Percentiles rank a stretch among this genome's conserved stretches.
phyloP scores from a whole-genome alignment of 2,797 vertebrate species.

The Mus minutoides region DNA sequence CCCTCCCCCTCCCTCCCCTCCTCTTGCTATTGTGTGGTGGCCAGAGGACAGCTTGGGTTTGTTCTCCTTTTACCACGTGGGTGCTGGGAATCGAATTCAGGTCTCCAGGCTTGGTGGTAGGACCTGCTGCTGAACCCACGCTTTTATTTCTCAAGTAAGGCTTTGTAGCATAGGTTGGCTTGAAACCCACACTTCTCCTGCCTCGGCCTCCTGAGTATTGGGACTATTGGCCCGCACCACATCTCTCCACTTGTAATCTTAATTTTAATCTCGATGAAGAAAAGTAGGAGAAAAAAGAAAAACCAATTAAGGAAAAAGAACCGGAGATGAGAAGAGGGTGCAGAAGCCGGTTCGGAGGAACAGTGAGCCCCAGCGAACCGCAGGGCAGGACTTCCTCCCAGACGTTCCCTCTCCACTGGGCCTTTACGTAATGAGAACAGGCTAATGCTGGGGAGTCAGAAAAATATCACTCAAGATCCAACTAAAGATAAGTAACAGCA shows the following conservation, averaged over 20 bases:
- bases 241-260: not conserved
- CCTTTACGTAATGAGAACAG: constrained; percentile 65
- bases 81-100: not conserved
- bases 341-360: not conserved
- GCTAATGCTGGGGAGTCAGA: constrained; percentile 75
- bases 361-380: not conserved
- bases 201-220: not conserved
- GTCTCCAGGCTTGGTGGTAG: not conserved
- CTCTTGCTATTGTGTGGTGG: not conserved
- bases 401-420: not conserved
- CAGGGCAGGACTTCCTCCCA: not conserved
- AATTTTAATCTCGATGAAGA: not conserved
- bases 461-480: constrained; percentile 78
- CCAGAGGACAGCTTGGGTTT: not conserved
- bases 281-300: not conserved
- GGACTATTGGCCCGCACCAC: not conserved
- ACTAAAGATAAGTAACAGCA: constrained; percentile 80
- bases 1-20: accelerated
- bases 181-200: not conserved
- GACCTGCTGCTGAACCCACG: not conserved
- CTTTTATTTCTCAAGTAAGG: not conserved
- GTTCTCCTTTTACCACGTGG: not conserved
- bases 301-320: constrained; percentile 36
- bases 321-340: not conserved
- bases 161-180: not conserved